Evolutionary conservation across 2,797 vertebrate genomes (phyloP).

Genomic region (Xiphorhynchus erythropygius): DNA sequence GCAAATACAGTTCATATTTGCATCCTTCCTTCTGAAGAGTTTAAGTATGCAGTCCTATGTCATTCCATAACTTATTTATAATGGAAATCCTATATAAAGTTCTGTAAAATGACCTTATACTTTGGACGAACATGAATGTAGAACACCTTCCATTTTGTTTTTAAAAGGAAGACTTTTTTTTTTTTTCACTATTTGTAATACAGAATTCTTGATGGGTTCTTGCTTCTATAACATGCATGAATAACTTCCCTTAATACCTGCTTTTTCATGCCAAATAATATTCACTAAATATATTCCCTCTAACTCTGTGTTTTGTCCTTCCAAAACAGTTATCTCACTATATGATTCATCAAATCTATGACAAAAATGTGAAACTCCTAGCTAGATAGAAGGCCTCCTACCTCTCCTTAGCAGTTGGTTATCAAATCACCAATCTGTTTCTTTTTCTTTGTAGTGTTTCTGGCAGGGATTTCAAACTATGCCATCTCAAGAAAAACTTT

Average conservation of each 20-base stretch:
- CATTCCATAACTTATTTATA: background rate
- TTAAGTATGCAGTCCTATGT: background rate
- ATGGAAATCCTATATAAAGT: background rate
- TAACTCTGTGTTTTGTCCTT: conserved; percentile 3
- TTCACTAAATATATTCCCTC: background rate
- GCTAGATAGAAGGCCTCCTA: background rate
- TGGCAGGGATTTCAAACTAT: background rate
- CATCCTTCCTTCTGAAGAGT: background rate
- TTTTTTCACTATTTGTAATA: background rate
- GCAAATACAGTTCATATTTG: background rate
- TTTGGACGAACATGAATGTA: background rate
- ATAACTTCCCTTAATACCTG: background rate
- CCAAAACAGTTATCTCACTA: conserved; percentile 4
- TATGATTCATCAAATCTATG: conserved; percentile 25
- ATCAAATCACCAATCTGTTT: conserved; percentile 47
- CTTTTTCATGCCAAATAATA: background rate
- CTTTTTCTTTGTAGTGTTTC: background rate
- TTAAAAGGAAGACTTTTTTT: background rate
- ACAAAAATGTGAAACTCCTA: conserved; percentile 19
- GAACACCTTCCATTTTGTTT: background rate
- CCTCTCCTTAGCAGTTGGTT: conserved; percentile 19
- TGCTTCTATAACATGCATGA: background rate
- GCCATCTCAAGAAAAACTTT: background rate
- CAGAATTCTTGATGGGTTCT: background rate
- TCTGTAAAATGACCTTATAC: background rate